phyloP scores from a whole-genome alignment of 2,888 invertebrate genomes.

The Clusia tigrina region DNA sequence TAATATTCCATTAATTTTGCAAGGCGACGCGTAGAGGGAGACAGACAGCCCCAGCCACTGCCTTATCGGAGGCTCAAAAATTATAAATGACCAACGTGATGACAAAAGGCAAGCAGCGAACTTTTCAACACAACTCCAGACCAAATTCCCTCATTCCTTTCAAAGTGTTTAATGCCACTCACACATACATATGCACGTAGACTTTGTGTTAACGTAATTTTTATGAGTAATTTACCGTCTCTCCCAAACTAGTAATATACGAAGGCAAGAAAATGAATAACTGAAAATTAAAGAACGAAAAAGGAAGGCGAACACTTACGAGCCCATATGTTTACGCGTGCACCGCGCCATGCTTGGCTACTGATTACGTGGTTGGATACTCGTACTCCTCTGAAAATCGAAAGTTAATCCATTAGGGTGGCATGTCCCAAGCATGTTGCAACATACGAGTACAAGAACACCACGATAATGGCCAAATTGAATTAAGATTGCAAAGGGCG shows the following conservation, averaged over 20 bases:
- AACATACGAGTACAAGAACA: conserved; percentile 20
- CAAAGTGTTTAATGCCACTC: neutral
- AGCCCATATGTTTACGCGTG: too few species aligned
- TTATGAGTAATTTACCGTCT: conserved; percentile 51
- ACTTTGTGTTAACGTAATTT: conserved; percentile 47
- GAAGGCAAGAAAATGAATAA: neutral
- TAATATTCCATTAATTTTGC: conserved; percentile 35
- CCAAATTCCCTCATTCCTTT: too few species aligned
- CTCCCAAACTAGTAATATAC: neutral
- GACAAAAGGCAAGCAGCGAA: conserved; percentile 50
- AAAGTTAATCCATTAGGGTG: conserved; percentile 48
- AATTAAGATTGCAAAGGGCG: conserved; percentile 47
- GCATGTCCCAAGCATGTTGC: conserved; percentile 32
- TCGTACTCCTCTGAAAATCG: neutral
- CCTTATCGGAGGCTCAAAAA: conserved; percentile 27
- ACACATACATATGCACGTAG: conserved; percentile 36
- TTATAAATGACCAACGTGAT: conserved; percentile 45
- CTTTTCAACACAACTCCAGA: conserved; percentile 28
- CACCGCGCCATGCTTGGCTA: conserved; percentile 39
- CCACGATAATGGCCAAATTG: conserved; percentile 45
- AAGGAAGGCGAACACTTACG: neutral
- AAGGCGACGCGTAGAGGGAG: conserved; percentile 18
- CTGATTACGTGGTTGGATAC: conserved; percentile 40
- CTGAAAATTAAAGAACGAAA: neutral
- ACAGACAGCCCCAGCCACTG: conserved; percentile 18